Evolutionary conservation across 2,113 vertebrate species (phyloP), one percentile per base, ranked within the genome.

Genomic region (Protomyctophum bolini): DNA sequence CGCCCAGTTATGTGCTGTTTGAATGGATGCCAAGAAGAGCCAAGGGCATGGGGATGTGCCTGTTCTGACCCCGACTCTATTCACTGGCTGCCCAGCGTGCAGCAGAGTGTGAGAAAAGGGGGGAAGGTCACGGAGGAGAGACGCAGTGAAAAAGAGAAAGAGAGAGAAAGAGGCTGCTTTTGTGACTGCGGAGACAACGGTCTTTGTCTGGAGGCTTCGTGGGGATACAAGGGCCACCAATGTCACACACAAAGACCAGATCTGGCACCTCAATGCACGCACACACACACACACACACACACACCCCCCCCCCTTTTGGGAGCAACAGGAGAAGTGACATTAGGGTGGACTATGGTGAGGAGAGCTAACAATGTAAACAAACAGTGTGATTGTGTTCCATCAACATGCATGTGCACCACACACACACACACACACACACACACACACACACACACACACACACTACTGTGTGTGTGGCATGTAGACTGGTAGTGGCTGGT

Each of bases 211-310:
- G 9, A 57, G 50, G 81, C 84, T 86, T 83, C 72, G 82, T 80
- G 72, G 79, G 78, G 86, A 80, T 77, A 93, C 91, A 93, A 93
- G 91, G 88, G 92, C 87, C 82, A 85, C 86, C 90, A 92, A 91
- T 93, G 92, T 92, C 91, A 91, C 63, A 68, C 87, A 94, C 92
- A 94, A 94, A 91, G 84, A 73, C 88, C 81, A 85, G 83, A 87
- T 21, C 21, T 21, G 87, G 86, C 84, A 87, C 88, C 86, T 84
- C 80, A 10, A 66, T 81, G 72, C 76, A 75, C 60, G 51, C 56
- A 71, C 70, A 57, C 59, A 12, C 68, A 58, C 72, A 50, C 72
- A 79, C 55, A 83, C 71, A 73, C 77, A 72, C 68, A 62, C 59
- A 73, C 70, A 64, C 75, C 51, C 6, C 78, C 77, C 83, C 77